Conservation (phyloP, 2,888 invertebrate species). For the Ephialtes manifestator region DNA sequence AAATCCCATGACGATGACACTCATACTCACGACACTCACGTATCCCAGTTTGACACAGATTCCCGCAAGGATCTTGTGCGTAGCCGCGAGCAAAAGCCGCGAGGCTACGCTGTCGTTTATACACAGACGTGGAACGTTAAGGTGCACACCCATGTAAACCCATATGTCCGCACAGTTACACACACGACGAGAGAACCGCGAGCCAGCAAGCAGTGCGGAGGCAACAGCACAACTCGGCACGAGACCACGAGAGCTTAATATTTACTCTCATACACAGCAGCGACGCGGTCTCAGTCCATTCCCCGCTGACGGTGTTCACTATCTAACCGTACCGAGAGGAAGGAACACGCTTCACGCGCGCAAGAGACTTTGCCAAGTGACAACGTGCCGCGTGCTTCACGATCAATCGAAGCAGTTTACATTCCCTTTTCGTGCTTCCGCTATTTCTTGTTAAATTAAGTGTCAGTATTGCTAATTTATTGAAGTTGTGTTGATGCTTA, state of each 20-base stretch:
- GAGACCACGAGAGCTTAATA: slow-evolving; percentile 79
- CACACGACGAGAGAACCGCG: slow-evolving; percentile 52
- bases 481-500: neutral
- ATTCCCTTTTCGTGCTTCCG: neutral
- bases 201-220: slow-evolving; percentile 57
- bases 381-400: slow-evolving; percentile 29
- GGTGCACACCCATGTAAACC: slow-evolving; percentile 69
- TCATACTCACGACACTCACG: slow-evolving; percentile 4
- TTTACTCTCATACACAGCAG: slow-evolving; percentile 81
- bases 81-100: slow-evolving; percentile 47
- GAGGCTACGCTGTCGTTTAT: slow-evolving; percentile 32
- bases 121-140: slow-evolving; percentile 61
- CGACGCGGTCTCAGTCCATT: slow-evolving; percentile 78
- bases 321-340: slow-evolving; percentile 75
- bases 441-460: neutral
- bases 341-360: slow-evolving; percentile 68
- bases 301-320: slow-evolving; percentile 78
- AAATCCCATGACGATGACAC: slow-evolving; percentile 29
- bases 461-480: neutral
- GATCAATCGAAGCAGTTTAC: slow-evolving; percentile 1
- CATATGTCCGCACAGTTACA: slow-evolving; percentile 55
- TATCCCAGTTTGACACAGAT: slow-evolving; percentile 67
- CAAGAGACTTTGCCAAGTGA: slow-evolving; percentile 32
- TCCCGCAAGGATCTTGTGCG: slow-evolving; percentile 59
- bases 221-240: slow-evolving; percentile 73